A percentile compares a stretch with the other conserved stretches of the same genome.
Conservation (phyloP, 92 coral and sea anemone species). For the Phenganax marumi region DNA sequence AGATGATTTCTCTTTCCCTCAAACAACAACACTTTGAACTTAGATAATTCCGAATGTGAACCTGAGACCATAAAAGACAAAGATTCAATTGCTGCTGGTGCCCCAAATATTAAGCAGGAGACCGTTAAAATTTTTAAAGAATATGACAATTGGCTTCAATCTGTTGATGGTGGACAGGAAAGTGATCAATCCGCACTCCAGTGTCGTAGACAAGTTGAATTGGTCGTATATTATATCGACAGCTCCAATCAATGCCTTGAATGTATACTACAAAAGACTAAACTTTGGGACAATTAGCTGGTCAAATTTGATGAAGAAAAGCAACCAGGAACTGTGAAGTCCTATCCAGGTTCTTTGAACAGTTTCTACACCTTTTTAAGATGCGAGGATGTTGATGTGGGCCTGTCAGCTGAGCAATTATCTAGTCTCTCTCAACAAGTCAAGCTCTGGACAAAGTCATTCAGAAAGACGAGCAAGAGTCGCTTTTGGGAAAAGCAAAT, state of each 20-base stretch:
- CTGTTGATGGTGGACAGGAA: background rate
- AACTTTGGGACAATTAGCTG: background rate
- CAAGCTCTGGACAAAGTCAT: constrained; percentile 1
- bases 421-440: too few species aligned
- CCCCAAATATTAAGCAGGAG: background rate
- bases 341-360: background rate
- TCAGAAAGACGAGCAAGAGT: background rate
- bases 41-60: background rate
- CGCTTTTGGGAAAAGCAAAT: too few species aligned
- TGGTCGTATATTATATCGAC: background rate
- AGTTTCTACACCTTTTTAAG: too few species aligned
- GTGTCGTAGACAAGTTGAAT: background rate
- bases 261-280: background rate
- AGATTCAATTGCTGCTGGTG: too few species aligned
- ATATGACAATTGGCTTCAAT: background rate
- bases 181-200: background rate
- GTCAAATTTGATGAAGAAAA: background rate
- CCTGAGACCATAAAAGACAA: background rate
- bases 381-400: too few species aligned
- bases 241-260: background rate
- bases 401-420: too few species aligned
- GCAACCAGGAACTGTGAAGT: too few species aligned
- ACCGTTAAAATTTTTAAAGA: background rate
- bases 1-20: background rate
- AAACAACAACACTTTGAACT: background rate